Evolutionary conservation across 1,140 invertebrate species (phyloP).

Genomic region (Linepithema humile): DNA sequence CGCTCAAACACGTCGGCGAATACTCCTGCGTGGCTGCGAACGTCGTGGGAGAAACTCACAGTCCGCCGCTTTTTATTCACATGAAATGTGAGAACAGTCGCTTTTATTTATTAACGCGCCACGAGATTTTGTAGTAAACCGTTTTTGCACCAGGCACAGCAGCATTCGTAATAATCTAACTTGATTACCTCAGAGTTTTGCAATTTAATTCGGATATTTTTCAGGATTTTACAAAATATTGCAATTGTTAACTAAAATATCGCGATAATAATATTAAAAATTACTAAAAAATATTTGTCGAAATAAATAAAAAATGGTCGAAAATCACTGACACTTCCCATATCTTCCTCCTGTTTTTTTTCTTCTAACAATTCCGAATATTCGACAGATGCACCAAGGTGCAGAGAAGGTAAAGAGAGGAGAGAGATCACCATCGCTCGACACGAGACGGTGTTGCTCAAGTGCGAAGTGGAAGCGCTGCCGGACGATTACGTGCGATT

Average conservation of each 20-base stretch:
- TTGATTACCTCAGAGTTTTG: neutral
- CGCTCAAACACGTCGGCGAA: constrained; percentile 85
- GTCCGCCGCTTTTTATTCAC: constrained; percentile 86
- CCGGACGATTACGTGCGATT: constrained; percentile 88
- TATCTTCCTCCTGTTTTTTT: neutral
- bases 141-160: neutral
- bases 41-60: constrained; percentile 88
- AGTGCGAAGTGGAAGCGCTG: constrained; percentile 93
- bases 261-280: neutral
- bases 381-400: constrained; percentile 86
- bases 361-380: neutral
- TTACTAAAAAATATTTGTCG: neutral
- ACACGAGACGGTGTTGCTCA: constrained; percentile 86
- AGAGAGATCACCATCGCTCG: constrained; percentile 86
- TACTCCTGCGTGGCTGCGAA: constrained; percentile 90
- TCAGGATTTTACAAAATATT: neutral
- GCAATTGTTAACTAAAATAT: neutral
- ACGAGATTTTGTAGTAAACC: neutral
- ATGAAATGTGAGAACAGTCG: constrained; percentile 88
- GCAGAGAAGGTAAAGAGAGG: constrained; percentile 85
- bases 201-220: neutral
- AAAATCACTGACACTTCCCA: neutral
- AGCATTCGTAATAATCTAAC: neutral
- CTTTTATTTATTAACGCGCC: neutral
- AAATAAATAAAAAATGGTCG: neutral